Conservation (phyloP, 2,113 vertebrate genomes). For the Sarotherodon lohbergeri region DNA sequence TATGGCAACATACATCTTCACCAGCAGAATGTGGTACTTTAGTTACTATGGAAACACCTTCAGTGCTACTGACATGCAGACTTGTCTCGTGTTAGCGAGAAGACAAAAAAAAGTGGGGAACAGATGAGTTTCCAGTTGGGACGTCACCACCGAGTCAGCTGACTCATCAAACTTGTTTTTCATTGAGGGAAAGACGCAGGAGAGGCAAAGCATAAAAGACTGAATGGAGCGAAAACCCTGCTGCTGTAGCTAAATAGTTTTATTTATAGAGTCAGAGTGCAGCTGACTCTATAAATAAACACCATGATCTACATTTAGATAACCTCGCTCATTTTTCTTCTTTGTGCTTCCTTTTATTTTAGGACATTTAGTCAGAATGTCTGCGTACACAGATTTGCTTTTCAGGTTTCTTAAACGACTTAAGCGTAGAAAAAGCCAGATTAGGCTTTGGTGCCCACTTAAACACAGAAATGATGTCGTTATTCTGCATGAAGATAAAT, state of each 20-base stretch:
- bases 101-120: not conserved
- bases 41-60: constrained; percentile 38
- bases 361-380: not conserved
- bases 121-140: not conserved
- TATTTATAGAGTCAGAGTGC: not conserved
- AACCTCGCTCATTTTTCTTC: not conserved
- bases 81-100: not conserved
- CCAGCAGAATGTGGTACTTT: not conserved
- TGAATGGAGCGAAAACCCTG: not conserved
- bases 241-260: not conserved
- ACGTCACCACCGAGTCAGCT: not conserved
- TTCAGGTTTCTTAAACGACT: not conserved
- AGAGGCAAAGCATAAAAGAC: constrained; percentile 1
- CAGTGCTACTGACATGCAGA: not conserved
- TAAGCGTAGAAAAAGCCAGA: not conserved
- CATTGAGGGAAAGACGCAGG: not conserved
- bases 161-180: constrained; percentile 4
- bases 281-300: not conserved
- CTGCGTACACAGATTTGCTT: not conserved
- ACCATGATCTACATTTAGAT: not conserved
- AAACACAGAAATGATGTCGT: not conserved
- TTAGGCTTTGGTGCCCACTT: not conserved
- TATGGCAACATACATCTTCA: not conserved
- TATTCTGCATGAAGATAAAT: not conserved
- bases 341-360: not conserved